Evolutionary conservation across 1,140 invertebrate species (phyloP), one percentile per base, ranked within the genome.

Genomic region (Wasmannia auropunctata): DNA sequence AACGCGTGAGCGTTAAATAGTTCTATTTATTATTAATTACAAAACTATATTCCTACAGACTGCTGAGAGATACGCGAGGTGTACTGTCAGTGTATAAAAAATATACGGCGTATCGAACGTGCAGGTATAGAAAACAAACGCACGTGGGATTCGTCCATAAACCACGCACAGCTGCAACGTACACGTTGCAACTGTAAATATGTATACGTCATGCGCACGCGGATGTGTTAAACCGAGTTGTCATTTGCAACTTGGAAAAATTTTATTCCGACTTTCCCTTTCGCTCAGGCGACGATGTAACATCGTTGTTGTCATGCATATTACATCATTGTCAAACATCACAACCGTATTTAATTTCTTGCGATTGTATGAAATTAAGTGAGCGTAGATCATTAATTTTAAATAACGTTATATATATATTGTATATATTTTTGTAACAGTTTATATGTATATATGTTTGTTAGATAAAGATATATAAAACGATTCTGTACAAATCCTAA

Each of bases 191-290:
- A 37, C 19, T 72, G 25, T 74, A 83, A 77, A 63, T 56, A 37
- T 56, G 34, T 74, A 67, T 51, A 69, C 19, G 14, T 49, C 16
- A 22, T 76, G 34, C 51, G 2, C 34, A 37, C 31, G 54, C 51
- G 54, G 10, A 76, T 62, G 10, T 76, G 54, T 62, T 76, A 67
- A n/a, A 28, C 28, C 28, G 16, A 65, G 43, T 67, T 79, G 60
- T 10, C 31, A 69, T 80, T 62, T 31, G 31, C n/a, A 80, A 40
- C 62, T 67, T 25, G 31, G n/a, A 80, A 67, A 80, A 80, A 69
- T 67, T 79, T 51, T 69, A 69, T 69, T 80, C 43, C 7, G 5
- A 80, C 40, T 80, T 80, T 54, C 62, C 43, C 31, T 80, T 80
- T 80, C n/a, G 62, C 22, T 79, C 31, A 34, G 10, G n/a, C 58